Evolutionary conservation across 2,113 vertebrate species (phyloP).

Genomic region (Porphyrio hochstetteri): DNA sequence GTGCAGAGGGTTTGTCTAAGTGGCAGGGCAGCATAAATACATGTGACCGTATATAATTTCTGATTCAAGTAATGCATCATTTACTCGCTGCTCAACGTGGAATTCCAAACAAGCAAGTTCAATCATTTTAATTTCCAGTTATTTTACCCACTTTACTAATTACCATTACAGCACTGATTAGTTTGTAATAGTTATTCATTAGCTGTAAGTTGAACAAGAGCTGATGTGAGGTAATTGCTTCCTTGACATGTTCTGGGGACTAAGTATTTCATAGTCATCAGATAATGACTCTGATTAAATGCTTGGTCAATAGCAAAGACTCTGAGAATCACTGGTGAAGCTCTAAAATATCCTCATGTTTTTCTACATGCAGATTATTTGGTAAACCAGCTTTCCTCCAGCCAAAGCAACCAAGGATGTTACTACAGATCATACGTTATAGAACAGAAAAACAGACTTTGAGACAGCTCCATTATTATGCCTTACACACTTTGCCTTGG

Average conservation of each 20-base stretch:
- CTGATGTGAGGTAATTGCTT: conserved; percentile 30
- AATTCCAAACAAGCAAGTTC: neutral
- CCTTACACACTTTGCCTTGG: neutral
- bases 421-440: neutral
- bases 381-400: neutral
- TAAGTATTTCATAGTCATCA: neutral
- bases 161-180: conserved; percentile 21
- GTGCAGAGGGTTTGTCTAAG: neutral
- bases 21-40: neutral
- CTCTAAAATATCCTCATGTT: neutral
- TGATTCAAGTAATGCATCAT: neutral
- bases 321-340: neutral
- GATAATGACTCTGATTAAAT: neutral
- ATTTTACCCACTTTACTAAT: conserved; percentile 32
- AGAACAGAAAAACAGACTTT: neutral
- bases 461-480: neutral
- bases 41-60: neutral
- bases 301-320: neutral
- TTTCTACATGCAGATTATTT: neutral
- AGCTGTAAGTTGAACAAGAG: neutral
- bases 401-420: neutral
- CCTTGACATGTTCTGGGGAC: neutral
- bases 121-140: conserved; percentile 35
- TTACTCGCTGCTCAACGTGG: neutral
- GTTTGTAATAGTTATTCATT: conserved; percentile 39